Evolutionary conservation across 92 coral and sea anemone species (phyloP).

Genomic region (Porites lobata): DNA sequence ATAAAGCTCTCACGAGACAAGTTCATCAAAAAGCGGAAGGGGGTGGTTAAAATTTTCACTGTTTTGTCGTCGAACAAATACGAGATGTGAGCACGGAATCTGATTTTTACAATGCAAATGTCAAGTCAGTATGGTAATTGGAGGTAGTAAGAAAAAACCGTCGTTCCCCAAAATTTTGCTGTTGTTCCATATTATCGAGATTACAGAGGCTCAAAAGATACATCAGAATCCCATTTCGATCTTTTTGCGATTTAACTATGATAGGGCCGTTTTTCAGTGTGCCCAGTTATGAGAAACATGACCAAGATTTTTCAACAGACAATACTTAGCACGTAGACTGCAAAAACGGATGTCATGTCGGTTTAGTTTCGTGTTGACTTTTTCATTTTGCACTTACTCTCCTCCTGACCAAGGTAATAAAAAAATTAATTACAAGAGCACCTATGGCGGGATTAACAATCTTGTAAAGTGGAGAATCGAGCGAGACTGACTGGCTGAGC

Average conservation of each 20-base stretch:
- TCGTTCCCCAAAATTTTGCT: neutral
- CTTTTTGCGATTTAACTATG: neutral
- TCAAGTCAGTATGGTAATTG: constrained; percentile 13
- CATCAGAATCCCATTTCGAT: neutral
- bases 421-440: neutral
- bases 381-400: neutral
- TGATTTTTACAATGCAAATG: neutral
- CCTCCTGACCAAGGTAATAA: neutral
- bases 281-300: neutral
- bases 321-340: neutral
- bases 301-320: neutral
- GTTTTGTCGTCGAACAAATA: neutral
- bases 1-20: neutral
- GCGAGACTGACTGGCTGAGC: neutral
- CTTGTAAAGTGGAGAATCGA: neutral
- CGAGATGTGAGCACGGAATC: neutral
- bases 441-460: neutral
- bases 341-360: neutral
- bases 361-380: neutral
- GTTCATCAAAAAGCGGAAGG: neutral
- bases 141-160: neutral
- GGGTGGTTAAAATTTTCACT: neutral
- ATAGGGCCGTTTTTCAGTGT: neutral
- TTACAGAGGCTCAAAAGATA: neutral
- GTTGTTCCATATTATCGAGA: neutral